Evolutionary conservation across 2,797 vertebrate species (phyloP), one percentile per base, ranked within the genome.

Genomic region (Momotus momota): DNA sequence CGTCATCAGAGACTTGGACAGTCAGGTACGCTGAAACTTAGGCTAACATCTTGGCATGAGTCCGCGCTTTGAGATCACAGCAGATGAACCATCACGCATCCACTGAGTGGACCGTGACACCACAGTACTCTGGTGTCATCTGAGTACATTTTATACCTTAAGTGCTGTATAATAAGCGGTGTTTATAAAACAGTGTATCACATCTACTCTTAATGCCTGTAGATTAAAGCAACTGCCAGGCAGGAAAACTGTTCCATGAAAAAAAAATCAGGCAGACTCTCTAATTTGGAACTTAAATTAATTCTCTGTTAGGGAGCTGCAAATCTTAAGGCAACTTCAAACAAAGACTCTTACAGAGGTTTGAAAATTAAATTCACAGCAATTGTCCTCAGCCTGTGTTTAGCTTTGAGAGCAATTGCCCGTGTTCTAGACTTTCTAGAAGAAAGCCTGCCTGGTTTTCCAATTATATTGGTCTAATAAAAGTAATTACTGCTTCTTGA

Each of bases 191-290:
- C 16, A 75, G 40, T 17, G 3, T 75, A 62, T 81, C 65, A 29
- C 38, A 41, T 64, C 13, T 78, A 14, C 65, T 73, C 7, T 52
- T 92, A 82, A 82, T 74, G 69, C 61, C 38, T 93, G 45, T 54
- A 77, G 67, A 93, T 85, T 89, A 67, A 71, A 93, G 85, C 78
- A 92, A 65, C 91, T 95, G 71, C 52, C 61, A 80, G 57, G 27
- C 52, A 82, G 38, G 33, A 67, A 71, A 92, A 58, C 22, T 45
- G 16, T 14, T 45, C 38, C 38, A 31, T 40, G 27, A 48, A 80
- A 60, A 79, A 79, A 95, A 84, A 81, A 35, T 46, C 43, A 75
- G 58, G 41, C 3, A 1, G 62, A 81, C 2, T 1, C 31, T 81
- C 43, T n/a, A 19, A 85, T 69, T 41, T 69, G 48, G 60, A 75